phyloP scores from a whole-genome alignment of 2,888 invertebrate genomes.

The Sicus ferrugineus region DNA sequence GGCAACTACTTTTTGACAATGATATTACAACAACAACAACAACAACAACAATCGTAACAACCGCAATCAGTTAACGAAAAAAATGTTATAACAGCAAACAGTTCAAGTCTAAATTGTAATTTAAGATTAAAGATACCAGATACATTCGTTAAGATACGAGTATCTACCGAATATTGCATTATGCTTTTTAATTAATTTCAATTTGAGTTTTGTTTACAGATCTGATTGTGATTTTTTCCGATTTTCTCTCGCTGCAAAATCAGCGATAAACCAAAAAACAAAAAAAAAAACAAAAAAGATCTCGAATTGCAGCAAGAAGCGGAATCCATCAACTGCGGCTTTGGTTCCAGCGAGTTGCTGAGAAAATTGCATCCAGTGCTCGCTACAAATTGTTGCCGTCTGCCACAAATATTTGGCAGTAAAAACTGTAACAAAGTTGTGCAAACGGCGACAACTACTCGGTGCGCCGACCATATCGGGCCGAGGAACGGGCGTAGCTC shows the following conservation, averaged over 20 bases:
- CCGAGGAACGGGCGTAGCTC: conserved; percentile 25
- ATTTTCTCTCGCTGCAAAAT: not conserved
- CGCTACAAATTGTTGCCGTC: conserved; percentile 23
- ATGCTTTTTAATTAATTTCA: conserved; percentile 2
- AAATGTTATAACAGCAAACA: not conserved
- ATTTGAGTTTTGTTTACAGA: not conserved
- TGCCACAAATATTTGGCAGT: conserved; percentile 16
- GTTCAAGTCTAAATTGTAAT: conserved; percentile 33
- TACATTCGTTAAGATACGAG: conserved; percentile 27
- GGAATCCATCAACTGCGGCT: no score
- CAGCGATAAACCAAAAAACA: conserved; percentile 13
- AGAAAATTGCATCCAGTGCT: conserved; percentile 15
- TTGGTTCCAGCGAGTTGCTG: conserved; percentile 18
- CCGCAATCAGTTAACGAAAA: not conserved
- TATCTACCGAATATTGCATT: not conserved
- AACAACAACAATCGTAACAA: not conserved
- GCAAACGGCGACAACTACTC: conserved; percentile 27
- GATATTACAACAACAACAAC: conserved; percentile 42
- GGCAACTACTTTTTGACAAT: conserved; percentile 55
- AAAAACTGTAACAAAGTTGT: conserved; percentile 31
- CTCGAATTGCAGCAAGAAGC: conserved; percentile 9
- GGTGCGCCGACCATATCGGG: conserved; percentile 28
- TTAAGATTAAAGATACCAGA: conserved; percentile 35
- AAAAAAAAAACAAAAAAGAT: conserved; percentile 5
- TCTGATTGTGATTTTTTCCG: not conserved